Evolutionary conservation across 2,113 vertebrate genomes (phyloP).

Genomic region (Rhinoptilus africanus): DNA sequence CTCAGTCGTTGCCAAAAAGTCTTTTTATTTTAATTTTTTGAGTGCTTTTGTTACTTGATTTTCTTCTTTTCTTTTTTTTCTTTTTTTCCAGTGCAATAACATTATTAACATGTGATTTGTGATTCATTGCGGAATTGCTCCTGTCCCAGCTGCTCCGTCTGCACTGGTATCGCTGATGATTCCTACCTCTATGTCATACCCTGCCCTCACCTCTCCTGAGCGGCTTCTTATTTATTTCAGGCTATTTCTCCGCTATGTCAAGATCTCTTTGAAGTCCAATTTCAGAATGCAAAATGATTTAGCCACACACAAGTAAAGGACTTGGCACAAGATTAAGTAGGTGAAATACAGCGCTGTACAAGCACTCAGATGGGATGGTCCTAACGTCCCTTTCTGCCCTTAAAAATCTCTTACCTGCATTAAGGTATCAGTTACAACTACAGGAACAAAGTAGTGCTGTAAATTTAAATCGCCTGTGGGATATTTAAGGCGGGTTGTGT

Average conservation of each 20-base stretch:
- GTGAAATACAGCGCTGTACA: neutral
- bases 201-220: neutral
- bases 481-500: neutral
- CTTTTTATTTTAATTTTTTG: neutral
- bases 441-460: neutral
- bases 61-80: neutral
- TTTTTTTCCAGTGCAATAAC: neutral
- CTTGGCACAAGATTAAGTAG: fast-evolving
- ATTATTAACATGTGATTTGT: neutral
- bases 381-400: neutral
- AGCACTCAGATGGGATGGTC: neutral
- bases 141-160: neutral
- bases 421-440: neutral
- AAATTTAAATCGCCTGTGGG: neutral
- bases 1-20: too few species aligned
- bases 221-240: neutral
- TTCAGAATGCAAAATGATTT: neutral
- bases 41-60: neutral
- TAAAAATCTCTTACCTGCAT: neutral
- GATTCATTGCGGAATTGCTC: neutral
- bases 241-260: neutral
- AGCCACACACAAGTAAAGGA: neutral
- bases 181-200: neutral
- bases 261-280: neutral
- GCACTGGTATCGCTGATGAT: fast-evolving